Conservation (phyloP, 2,113 vertebrate genomes). For the Pelusios castaneus region DNA sequence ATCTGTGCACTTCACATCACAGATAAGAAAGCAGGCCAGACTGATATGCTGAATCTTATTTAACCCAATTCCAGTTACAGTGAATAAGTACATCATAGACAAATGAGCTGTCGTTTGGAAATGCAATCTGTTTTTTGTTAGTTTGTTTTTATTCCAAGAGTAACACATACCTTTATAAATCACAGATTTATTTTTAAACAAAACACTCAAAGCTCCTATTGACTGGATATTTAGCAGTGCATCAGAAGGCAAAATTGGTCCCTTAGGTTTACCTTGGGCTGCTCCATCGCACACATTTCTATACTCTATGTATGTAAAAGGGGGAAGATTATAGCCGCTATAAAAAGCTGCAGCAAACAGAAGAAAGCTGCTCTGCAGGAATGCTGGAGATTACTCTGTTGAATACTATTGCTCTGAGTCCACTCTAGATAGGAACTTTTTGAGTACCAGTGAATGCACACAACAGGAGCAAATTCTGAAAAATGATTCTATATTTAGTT, state of each 20-base stretch:
- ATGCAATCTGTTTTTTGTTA: not conserved
- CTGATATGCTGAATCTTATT: not conserved
- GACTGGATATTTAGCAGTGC: not conserved
- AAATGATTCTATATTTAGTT: not conserved
- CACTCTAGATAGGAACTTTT: not conserved
- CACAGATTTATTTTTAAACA: not conserved
- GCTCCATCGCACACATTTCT: not conserved
- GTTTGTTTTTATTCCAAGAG: not conserved
- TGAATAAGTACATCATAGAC: not conserved
- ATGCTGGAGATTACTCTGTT: not conserved
- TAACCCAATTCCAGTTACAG: not conserved
- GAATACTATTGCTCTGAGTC: not conserved
- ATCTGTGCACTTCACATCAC: accelerated
- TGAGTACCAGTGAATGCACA: accelerated
- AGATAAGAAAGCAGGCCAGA: accelerated
- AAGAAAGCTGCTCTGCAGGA: not conserved
- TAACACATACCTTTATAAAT: not conserved
- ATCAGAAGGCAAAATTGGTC: not conserved
- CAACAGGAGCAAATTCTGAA: not conserved
- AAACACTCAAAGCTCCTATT: not conserved
- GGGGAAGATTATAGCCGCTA: not conserved
- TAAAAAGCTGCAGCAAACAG: slow-evolving; percentile 2
- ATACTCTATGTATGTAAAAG: not conserved
- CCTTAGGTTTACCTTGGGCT: not conserved
- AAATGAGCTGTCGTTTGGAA: accelerated